Base-by-base conservation (phyloP, 2,888 invertebrate species). In the Chloroclystis v-ata region DNA sequence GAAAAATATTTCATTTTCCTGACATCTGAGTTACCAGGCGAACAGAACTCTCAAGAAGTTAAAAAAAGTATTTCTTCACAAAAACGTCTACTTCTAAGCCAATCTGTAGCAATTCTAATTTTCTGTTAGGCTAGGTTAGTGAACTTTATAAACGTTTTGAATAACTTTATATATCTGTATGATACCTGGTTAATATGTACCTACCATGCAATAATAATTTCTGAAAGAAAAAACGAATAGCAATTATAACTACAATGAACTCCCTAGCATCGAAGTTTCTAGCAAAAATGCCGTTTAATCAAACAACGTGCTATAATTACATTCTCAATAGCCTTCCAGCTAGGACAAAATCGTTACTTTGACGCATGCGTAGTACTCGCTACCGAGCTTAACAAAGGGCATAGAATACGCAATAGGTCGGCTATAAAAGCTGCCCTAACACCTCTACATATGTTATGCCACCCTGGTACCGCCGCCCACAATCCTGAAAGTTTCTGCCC, bases 401-500 rank as follows among this genome's bases (percentile, higher is more conserved):
- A 20, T 2, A 20, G 20, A 20, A 20, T 20, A 20, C 5, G 5
- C 3, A 20, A 20, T 20, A 20, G 20, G 2, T 20, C 20, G 3
- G 3, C 20, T 5, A n/a, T 5, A 20, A 26, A 55, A 29, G 2
- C 10, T 44, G 5, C 60, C 14, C 26, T 37, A 28, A 11, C 32
- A 24, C 69, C 70, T 64, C 64, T 70, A 8, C n/a, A 4, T 5
- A 2, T 28, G 30, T 49, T 57, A 42, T 84, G 75, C 1, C 9
- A 37, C 42, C 84, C 82, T 85, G 56, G 84, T 85, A 77, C 59
- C 44, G 69, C 80, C 84, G 86, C 86, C 86, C 86, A 86, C 86
- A 85, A 82, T 56, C 65, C 82, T 81, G 82, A 82, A 80, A 81
- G 78, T 84, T 86, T 75, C 82, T 81, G 82, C 83, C 85, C 82